Evolutionary conservation across 2,113 vertebrate genomes (phyloP), one percentile per base, ranked within the genome.

Genomic region (Columba janthina): DNA sequence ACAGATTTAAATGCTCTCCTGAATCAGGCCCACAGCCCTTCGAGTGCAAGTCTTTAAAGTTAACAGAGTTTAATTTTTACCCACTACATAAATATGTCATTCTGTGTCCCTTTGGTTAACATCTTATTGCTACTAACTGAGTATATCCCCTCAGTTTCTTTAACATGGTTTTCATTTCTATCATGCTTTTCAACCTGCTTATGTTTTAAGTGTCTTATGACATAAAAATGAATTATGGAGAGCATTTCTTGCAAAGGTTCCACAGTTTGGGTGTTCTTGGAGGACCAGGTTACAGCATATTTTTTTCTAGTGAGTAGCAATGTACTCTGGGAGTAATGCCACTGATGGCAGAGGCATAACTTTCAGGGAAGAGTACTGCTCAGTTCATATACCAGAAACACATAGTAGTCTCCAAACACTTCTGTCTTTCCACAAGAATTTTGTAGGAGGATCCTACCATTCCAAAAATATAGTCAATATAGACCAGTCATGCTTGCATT

Each of bases 1-100:
- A 72, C 76, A 90, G 21, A 28, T 71, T 67, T 48, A 96, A 96
- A 85, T 92, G 79, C 72, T 90, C 54, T 87, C 83, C 88, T 92
- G 83, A 85, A 95, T 69, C 58, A 65, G 50, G 75, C 65, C 69
- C 7, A 3, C 69, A 66, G 91, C 69, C 83, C 64, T 93, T 57
- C 42, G 57, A 95, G 85, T 92, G 92, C 69, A 87, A 86, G 34
- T 83, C 48, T 91, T 67, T 84, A 72, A 89, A 93, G 65, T 61
- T 81, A 82, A 56, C 29, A 85, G 64, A 50, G 24, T 24, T 75
- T 40, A 66, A 62, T 93, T 96, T 92, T 92, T 77, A 53, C 74
- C 86, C 22, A 28, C 34, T 64, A 65, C 28, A 90, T 86, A 95
- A 90, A 89, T 86, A 90, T 4, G 15, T 78, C 40, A 65, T 80